Evolutionary conservation across 1,140 invertebrate species (phyloP), one percentile per base, ranked within the genome.

Genomic region (Scaptomyza hsui): DNA sequence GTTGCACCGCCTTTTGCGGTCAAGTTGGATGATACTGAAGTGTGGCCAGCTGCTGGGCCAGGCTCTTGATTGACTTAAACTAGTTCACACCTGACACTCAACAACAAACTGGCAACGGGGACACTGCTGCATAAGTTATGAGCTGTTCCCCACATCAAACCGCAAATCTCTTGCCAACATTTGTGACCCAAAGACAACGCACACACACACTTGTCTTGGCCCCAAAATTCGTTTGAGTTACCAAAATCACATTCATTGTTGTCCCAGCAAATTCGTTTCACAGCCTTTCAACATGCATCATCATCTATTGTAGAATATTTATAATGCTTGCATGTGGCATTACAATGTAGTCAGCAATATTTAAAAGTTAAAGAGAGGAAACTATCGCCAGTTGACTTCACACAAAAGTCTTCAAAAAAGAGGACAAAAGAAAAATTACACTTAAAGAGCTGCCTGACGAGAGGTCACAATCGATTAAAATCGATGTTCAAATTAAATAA

Each of bases 21-120:
- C 81, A 85, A 85, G 81, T 85, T 85, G 76, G 63, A 61, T 49
- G 63, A 41, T 47, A 48, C 47, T 51, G n/a, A n/a, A n/a, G n/a
- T n/a, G n/a, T n/a, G 78, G 75, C 53, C 80, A 72, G 72, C 73
- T 73, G 52, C 51, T 63, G 62, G 26, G 68, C 75, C 61, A 48
- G 62, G 72, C 59, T 68, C 62, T 61, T 55, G 82, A 85, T 86
- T 77, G 81, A 85, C 81, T 85, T 86, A 63, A 86, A 85, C 81
- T 81, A 86, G 81, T 85, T 85, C 59, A 64, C 82, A 53, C 64
- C 73, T 57, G 60, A 70, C 63, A 69, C 37, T 56, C 67, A 60
- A 29, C 4, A 24, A 24, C 39, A 24, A 24, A 24, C 39, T 26
- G 15, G 24, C 65, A 63, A 70, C 18, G 37, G 51, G 59, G 26